phyloP scores from a whole-genome alignment of 2,797 vertebrate species.

The Falco naumanni region DNA sequence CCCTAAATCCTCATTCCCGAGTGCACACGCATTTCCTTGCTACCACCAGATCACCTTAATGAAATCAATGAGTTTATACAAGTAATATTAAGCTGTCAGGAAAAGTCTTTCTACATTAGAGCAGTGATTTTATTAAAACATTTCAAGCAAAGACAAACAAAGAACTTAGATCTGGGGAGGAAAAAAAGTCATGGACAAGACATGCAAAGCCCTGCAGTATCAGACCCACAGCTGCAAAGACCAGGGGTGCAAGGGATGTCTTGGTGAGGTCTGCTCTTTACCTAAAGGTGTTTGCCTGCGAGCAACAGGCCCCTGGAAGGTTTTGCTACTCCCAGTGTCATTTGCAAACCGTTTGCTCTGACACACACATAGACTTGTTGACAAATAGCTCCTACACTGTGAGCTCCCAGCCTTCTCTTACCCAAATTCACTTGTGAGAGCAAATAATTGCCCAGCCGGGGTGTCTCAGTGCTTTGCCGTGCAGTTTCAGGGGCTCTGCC shows the following conservation, averaged over 20 bases:
- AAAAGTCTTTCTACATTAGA: background rate
- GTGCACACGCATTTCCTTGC: background rate
- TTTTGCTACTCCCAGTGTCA: rapidly evolving
- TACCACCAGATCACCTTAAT: background rate
- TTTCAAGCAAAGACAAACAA: background rate
- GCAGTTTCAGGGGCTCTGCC: background rate
- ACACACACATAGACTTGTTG: no score
- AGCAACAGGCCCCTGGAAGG: background rate
- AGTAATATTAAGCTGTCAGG: background rate
- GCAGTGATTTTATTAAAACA: background rate
- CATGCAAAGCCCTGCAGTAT: background rate
- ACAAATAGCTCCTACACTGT: rapidly evolving
- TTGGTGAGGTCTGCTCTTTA: background rate
- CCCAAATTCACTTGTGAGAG: background rate
- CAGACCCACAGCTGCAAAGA: background rate
- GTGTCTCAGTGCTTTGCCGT: background rate
- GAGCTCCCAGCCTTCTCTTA: background rate
- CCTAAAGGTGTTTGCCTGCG: no score
- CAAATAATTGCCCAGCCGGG: background rate
- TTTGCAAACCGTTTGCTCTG: background rate
- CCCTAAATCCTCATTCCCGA: background rate
- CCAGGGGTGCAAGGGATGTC: rapidly evolving
- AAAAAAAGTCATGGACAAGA: background rate
- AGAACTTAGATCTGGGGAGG: background rate
- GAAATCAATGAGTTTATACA: background rate